Conservation (phyloP, 1,140 invertebrate genomes). For the Oreohelix idahoensis region DNA sequence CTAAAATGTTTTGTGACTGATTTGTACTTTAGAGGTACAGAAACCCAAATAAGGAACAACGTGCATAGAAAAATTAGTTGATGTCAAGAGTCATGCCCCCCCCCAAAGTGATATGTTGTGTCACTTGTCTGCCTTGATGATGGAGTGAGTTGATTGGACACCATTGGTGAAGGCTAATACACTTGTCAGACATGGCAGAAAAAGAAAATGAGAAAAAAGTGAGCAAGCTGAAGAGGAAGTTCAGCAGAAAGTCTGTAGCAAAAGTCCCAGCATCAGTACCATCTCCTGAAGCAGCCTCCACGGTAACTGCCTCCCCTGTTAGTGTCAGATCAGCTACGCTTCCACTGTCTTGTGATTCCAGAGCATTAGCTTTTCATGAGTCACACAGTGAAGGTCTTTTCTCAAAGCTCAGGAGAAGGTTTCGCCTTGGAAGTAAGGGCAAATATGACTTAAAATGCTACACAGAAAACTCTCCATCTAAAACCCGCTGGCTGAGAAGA, state of each 20-base stretch:
- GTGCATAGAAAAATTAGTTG: too few species aligned
- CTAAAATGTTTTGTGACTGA: too few species aligned
- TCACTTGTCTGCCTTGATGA: too few species aligned
- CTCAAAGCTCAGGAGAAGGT: constrained; percentile 28
- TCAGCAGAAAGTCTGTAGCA: constrained; percentile 22
- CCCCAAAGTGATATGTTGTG: too few species aligned
- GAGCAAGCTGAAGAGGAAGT: constrained; percentile 11
- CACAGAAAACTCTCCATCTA: neutral
- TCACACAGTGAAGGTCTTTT: constrained; percentile 31
- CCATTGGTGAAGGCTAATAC: neutral
- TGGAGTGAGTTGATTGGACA: too few species aligned
- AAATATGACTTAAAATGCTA: constrained; percentile 35
- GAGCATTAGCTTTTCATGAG: constrained; percentile 17
- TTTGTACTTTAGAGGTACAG: too few species aligned
- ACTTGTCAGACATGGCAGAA: constrained; percentile 11
- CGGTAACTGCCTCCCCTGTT: neutral
- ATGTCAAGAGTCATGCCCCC: too few species aligned
- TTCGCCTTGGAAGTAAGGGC: constrained; percentile 37
- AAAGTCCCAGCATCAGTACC: neutral
- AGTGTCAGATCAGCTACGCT: constrained; percentile 24
- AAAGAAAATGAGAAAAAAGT: constrained; percentile 11
- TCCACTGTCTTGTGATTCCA: neutral
- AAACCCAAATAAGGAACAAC: too few species aligned
- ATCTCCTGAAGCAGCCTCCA: neutral
- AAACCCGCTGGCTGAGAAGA: constrained; percentile 6